Conservation (phyloP, 2,797 vertebrate genomes). For the Sus cebifrons region DNA sequence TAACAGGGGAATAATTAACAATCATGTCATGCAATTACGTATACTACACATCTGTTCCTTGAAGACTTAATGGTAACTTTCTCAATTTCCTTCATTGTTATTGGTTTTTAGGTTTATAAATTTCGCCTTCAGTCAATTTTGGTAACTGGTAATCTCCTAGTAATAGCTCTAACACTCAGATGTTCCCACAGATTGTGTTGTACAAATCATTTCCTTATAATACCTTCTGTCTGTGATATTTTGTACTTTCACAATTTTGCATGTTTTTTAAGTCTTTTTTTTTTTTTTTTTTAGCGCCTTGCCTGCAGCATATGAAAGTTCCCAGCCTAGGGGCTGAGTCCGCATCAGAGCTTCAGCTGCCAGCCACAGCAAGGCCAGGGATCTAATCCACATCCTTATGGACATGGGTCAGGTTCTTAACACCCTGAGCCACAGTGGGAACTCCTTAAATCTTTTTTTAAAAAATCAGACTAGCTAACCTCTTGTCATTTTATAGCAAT, state of each 20-base stretch:
- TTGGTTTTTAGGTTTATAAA: background rate
- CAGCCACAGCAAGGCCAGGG: too few species aligned
- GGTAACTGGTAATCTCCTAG: background rate
- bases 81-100: slow-evolving; percentile 34
- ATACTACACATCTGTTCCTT: background rate
- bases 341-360: too few species aligned
- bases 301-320: too few species aligned
- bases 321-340: too few species aligned
- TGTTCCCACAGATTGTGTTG: background rate
- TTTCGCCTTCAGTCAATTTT: background rate
- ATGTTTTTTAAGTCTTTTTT: background rate
- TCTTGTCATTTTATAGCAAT: background rate
- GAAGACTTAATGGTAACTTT: background rate
- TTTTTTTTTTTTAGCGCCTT: too few species aligned
- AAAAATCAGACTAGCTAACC: background rate
- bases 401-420: too few species aligned
- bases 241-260: background rate
- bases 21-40: background rate
- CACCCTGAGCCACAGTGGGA: too few species aligned
- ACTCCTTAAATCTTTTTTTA: too few species aligned
- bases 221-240: background rate
- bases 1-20: background rate
- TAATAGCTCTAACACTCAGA: background rate
- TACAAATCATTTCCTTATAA: slow-evolving; percentile 2
- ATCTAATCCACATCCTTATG: too few species aligned